Percentiles rank a stretch among this genome's conserved stretches.
Conservation (phyloP, 1,140 invertebrate genomes). For the Nymphalis io region DNA sequence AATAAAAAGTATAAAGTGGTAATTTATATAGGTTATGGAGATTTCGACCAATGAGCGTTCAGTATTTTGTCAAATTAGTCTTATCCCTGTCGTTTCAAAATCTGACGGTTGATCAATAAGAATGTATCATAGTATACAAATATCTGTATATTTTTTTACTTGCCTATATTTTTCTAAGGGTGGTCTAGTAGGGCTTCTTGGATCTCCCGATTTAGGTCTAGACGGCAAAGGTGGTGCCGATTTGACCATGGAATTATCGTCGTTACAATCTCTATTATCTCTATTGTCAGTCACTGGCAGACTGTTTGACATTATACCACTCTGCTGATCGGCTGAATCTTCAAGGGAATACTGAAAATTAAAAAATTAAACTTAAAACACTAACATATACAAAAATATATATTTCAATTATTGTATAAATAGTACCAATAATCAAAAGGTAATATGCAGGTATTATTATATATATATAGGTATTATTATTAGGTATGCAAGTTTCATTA, state of each 20-base stretch:
- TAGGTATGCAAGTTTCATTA: too few relatives aligned
- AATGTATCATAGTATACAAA: not conserved
- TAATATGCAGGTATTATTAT: too few relatives aligned
- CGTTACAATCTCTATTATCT: slow-evolving; percentile 15
- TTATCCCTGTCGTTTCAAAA: too few relatives aligned
- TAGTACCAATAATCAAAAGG: too few relatives aligned
- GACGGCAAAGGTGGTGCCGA: slow-evolving; percentile 63
- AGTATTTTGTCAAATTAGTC: too few relatives aligned
- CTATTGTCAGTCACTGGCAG: slow-evolving; percentile 47
- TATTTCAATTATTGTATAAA: too few relatives aligned
- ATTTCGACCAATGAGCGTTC: too few relatives aligned
- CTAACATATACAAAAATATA: too few relatives aligned
- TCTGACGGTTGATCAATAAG: too few relatives aligned
- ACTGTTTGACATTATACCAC: slow-evolving; percentile 63
- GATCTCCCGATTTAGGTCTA: slow-evolving; percentile 66
- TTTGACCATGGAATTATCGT: slow-evolving; percentile 56
- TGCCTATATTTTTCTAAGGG: slow-evolving; percentile 60
- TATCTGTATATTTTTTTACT: not conserved
- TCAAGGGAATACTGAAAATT: slow-evolving; percentile 61
- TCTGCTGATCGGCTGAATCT: slow-evolving; percentile 56
- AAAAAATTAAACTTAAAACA: not conserved
- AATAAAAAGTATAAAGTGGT: slow-evolving; percentile 5
- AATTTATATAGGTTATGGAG: too few relatives aligned
- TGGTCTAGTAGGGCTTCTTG: slow-evolving; percentile 63
- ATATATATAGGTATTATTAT: too few relatives aligned